Conservation (phyloP, 1,140 invertebrate genomes). For the Ctenoplectra terminalis region DNA sequence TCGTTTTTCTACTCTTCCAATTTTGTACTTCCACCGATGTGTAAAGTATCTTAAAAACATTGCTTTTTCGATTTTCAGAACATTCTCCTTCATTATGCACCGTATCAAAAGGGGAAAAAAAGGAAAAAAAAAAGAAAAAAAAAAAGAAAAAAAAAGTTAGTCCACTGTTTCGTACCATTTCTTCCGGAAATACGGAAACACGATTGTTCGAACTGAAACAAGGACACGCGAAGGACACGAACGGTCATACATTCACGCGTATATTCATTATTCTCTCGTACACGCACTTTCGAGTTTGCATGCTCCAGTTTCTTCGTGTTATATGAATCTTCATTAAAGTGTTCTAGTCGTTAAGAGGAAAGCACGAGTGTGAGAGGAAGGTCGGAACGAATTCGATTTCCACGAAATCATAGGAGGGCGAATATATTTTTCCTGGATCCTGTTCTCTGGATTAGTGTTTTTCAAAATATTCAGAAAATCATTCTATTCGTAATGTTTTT, state of each 20-base stretch:
- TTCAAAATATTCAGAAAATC: not conserved
- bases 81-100: not conserved
- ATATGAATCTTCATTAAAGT: constrained; percentile 63
- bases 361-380: too few relatives aligned
- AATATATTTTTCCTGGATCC: constrained; percentile 6
- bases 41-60: constrained; percentile 1
- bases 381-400: constrained; percentile 1
- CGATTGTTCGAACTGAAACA: not conserved
- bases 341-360: constrained; percentile 59
- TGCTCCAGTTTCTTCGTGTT: constrained; percentile 69
- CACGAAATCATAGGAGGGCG: constrained; percentile 10
- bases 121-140: too few relatives aligned
- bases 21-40: constrained; percentile 66
- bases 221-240: constrained; percentile 9
- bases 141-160: too few relatives aligned
- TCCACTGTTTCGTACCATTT: not conserved
- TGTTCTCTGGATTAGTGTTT: constrained; percentile 24
- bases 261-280: constrained; percentile 12
- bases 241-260: constrained; percentile 17
- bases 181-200: not conserved
- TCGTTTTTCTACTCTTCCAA: constrained; percentile 71
- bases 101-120: not conserved
- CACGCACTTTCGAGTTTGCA: constrained; percentile 64
- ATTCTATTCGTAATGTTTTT: too few relatives aligned
- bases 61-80: not conserved